Evolutionary conservation across 2,113 vertebrate species (phyloP).

Genomic region (Onychostruthus taczanowskii): DNA sequence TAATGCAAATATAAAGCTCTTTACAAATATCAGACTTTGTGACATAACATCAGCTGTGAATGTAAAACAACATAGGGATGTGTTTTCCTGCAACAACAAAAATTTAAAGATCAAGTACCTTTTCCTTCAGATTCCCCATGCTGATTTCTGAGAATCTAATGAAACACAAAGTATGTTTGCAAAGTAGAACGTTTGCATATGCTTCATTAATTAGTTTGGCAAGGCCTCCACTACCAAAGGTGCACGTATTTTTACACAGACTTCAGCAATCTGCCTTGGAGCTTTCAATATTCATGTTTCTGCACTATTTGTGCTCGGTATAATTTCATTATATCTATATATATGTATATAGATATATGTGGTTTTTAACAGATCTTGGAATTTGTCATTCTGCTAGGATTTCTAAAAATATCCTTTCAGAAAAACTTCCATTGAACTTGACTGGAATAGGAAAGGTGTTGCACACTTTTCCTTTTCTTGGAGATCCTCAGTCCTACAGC

Average conservation of each 20-base stretch:
- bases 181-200: background rate
- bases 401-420: background rate
- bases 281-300: background rate
- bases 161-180: background rate
- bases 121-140: background rate
- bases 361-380: background rate
- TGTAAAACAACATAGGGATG: background rate
- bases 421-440: background rate
- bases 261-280: background rate
- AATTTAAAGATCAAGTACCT: slow-evolving; percentile 3
- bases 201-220: slow-evolving; percentile 25
- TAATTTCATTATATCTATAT: background rate
- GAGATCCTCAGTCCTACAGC: background rate
- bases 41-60: background rate
- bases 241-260: background rate
- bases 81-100: background rate
- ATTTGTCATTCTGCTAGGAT: background rate
- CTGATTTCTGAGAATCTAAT: background rate
- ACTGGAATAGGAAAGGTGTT: background rate
- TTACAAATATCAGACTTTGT: background rate
- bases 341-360: background rate
- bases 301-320: background rate
- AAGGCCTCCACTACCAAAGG: background rate
- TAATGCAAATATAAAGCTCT: background rate
- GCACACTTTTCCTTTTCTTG: background rate